Evolutionary conservation across 1,140 invertebrate genomes (phyloP).

Genomic region (Thaumetopoea pityocampa): DNA sequence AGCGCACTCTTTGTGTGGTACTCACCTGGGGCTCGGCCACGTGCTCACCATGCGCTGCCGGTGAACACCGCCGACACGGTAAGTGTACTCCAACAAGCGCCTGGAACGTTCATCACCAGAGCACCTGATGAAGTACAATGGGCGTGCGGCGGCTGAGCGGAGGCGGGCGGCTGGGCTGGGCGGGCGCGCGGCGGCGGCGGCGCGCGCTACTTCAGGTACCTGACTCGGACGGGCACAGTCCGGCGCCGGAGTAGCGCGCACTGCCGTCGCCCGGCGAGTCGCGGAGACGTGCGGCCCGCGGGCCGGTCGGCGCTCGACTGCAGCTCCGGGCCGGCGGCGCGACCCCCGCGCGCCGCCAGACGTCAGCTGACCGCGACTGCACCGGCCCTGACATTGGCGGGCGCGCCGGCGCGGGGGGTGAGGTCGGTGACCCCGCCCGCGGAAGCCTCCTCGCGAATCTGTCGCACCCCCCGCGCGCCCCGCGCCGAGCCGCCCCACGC

Average conservation of each 20-base stretch:
- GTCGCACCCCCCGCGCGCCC: slow-evolving; percentile 31
- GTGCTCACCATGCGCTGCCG: slow-evolving; percentile 29
- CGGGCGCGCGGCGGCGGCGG: slow-evolving; percentile 68
- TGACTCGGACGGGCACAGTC: slow-evolving; percentile 85
- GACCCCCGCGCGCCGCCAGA: slow-evolving; percentile 68
- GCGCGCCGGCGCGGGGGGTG: slow-evolving; percentile 48
- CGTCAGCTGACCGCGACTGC: slow-evolving; percentile 71
- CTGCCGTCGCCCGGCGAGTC: slow-evolving; percentile 36
- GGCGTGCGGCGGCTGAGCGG: slow-evolving; percentile 83
- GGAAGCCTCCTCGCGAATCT: slow-evolving; percentile 68
- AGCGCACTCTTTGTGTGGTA: slow-evolving; percentile 53
- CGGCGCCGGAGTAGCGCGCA: slow-evolving; percentile 69
- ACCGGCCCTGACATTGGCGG: slow-evolving; percentile 73
- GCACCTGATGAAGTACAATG: slow-evolving; percentile 99
- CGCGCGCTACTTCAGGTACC: slow-evolving; percentile 99
- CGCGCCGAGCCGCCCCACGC: slow-evolving; percentile 16
- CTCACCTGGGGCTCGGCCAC: slow-evolving; percentile 32
- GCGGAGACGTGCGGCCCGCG: slow-evolving; percentile 37
- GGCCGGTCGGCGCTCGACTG: slow-evolving; percentile 54
- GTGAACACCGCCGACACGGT: slow-evolving; percentile 78
- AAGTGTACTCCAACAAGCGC: slow-evolving; percentile 97
- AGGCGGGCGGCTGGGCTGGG: slow-evolving; percentile 6
- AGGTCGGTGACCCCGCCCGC: slow-evolving; percentile 66
- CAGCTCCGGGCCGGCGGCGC: slow-evolving; percentile 42
- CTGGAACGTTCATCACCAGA: slow-evolving; percentile 92